Conservation (phyloP, 2,888 invertebrate genomes). For the Leucophenga maculata region DNA sequence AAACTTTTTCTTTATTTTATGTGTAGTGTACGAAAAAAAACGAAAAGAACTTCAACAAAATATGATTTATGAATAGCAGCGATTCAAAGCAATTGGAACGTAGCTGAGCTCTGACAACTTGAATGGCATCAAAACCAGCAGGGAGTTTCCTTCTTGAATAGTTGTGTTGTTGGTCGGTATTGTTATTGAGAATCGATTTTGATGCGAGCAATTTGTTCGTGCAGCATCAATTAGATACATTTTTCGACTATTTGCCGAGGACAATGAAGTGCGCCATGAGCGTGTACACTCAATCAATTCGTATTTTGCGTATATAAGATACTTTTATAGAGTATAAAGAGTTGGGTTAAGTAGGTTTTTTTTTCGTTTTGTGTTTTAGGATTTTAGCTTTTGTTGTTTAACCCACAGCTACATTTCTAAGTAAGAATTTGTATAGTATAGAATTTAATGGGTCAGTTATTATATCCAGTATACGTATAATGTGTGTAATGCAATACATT, state of each 20-base stretch:
- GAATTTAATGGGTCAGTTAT: too few relatives aligned
- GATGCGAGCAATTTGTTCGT: constrained; percentile 8
- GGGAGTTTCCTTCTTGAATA: too few relatives aligned
- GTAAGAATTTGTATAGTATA: too few relatives aligned
- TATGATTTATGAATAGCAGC: constrained; percentile 20
- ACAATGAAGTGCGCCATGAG: neutral
- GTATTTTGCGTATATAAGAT: too few relatives aligned
- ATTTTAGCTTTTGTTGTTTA: too few relatives aligned
- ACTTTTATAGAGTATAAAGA: neutral
- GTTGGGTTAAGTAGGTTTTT: neutral
- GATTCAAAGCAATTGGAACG: neutral
- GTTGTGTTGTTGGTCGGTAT: neutral
- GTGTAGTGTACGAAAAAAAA: too few relatives aligned
- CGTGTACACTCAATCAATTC: neutral
- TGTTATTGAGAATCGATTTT: neutral
- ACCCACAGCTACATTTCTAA: too few relatives aligned
- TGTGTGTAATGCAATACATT: too few relatives aligned
- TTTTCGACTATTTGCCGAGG: neutral
- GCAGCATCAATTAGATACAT: constrained; percentile 12
- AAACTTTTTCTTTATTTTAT: too few relatives aligned
- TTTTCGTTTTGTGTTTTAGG: neutral
- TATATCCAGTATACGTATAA: too few relatives aligned
- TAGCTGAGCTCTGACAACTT: neutral
- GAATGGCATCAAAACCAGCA: too few relatives aligned
- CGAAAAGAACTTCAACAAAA: too few relatives aligned